Evolutionary conservation across 2,113 vertebrate genomes (phyloP), one percentile per base, ranked within the genome.

Genomic region (Mirza zaza): DNA sequence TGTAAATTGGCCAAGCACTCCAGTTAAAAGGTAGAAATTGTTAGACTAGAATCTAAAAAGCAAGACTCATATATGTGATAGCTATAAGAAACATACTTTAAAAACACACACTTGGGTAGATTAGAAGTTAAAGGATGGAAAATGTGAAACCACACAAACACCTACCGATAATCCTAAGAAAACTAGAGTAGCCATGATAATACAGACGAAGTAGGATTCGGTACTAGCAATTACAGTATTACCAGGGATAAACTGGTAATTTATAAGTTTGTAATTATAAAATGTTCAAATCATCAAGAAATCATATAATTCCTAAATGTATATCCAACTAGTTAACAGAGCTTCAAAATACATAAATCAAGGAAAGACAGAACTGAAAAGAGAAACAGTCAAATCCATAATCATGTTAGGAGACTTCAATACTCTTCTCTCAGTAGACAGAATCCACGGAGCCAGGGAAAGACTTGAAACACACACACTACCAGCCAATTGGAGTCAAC

Each of bases 11-110:
- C 75, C 71, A 48, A 86, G 80, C 20, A 57, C 25, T 70, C 77
- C 59, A 89, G 87, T 89, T 75, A 89, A 96, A 93, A 75, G 25
- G 65, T 76, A 70, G 59, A 86, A 67, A 86, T n/a, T 80, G 32
- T 21, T 59, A 82, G 25, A 71, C 48, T n/a, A 39, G 32, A 85
- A 52, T 59, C 86, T 65, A 48, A 80, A 79, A 82, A 84, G 42
- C 55, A 71, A 91, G 67, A 39, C 59, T 32, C 39, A 68, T 83
- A 82, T 63, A 15, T 34, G 55, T 50, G 7, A 90, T 55, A 21
- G 17, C 42, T 95, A 48, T 14, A 91, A 87, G 63, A n/a, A 91
- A n/a, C 20, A 52, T 29, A 57, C 77, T 61, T 85, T 3, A 84
- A 36, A 88, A 77, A 50, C 57, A 61, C 10, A 71, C 25, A 7